Base-by-base conservation (phyloP, 2,888 invertebrate species). In the Norana najaformis region DNA sequence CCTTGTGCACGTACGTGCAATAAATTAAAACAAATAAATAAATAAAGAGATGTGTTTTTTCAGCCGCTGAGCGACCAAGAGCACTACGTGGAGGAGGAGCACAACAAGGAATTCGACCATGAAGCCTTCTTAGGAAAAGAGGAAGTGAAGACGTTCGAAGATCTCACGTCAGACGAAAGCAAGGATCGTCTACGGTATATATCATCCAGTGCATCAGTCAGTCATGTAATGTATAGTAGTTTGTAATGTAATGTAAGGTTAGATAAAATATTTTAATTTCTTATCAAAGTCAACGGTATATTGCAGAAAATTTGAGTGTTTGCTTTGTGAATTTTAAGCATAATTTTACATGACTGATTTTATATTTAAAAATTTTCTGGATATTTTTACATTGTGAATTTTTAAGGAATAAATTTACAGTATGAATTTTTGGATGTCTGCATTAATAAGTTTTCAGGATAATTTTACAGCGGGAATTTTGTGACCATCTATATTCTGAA, bases 81-180 rank as follows among this genome's bases (percentile, higher is more conserved):
- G 35, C 85, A 85, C 23, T 85, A 85, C 18, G 37, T 85, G 36
- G 85, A 35, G 36, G 85, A 85, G 36, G 94, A 95, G 88, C 95
- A 95, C 93, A 95, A 99, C 95, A 95, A 96, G 89, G 97, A 98
- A 92, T 99, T 97, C 94, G 99, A 99, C 94, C 99, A 99, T 94
- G 99, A 99, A 94, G 98, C 98, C 0, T 99, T 99, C 95, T 96
- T 99, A 23, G 99, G 99, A 0, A 97, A 98, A 94, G 98, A 98
- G 92, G 95, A 95, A 20, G 98, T 99, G 0, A 97, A 98, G 94
- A 97, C 97, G 8, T 99, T 99, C 94, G 98, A 99, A 94, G 97
- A 98, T 93, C 95, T 99, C 85, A 96, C 97, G 0, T 99, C 99
- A 5, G 98, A 99, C 95, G 99, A 99, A 94, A 98, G 98, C 95